phyloP scores from a whole-genome alignment of 2,797 vertebrate genomes.

The Pseudomugil gertrudae region DNA sequence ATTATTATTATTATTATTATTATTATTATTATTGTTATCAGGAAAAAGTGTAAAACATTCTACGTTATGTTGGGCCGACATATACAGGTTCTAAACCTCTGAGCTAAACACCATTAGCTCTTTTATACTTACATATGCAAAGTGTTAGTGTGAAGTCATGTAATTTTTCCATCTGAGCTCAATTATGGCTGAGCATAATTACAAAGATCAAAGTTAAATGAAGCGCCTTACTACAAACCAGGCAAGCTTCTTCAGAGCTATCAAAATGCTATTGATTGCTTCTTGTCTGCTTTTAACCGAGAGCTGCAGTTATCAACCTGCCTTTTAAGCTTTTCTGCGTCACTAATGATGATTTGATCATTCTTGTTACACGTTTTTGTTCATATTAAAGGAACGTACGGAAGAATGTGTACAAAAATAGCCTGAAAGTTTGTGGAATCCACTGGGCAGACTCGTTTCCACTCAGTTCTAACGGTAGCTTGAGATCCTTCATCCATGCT shows the following conservation, averaged over 20 bases:
- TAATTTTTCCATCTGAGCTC: slow-evolving; percentile 13
- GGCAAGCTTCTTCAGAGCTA: slow-evolving; percentile 4
- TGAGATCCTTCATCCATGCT: not conserved
- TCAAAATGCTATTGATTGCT: slow-evolving; percentile 43
- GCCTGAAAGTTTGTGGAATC: not conserved
- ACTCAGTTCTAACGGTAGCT: not conserved
- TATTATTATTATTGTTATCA: no score
- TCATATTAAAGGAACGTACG: not conserved
- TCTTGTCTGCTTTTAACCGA: slow-evolving; percentile 26
- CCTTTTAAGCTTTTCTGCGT: not conserved
- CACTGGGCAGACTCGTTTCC: not conserved
- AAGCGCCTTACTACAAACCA: not conserved
- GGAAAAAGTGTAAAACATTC: no score
- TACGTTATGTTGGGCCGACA: not conserved
- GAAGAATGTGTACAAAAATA: not conserved
- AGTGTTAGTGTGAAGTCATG: slow-evolving; percentile 24
- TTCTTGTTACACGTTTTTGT: not conserved
- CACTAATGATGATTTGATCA: not conserved
- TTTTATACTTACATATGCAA: slow-evolving; percentile 16
- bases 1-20: no score
- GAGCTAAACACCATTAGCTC: not conserved
- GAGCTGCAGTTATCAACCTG: slow-evolving; percentile 18
- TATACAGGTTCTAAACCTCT: not conserved
- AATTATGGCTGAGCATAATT: slow-evolving; percentile 25
- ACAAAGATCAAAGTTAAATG: slow-evolving; percentile 15